A percentile compares a stretch with the other conserved stretches of the same genome.
Conservation (phyloP, 2,113 vertebrate genomes). For the Eulemur macaco region DNA sequence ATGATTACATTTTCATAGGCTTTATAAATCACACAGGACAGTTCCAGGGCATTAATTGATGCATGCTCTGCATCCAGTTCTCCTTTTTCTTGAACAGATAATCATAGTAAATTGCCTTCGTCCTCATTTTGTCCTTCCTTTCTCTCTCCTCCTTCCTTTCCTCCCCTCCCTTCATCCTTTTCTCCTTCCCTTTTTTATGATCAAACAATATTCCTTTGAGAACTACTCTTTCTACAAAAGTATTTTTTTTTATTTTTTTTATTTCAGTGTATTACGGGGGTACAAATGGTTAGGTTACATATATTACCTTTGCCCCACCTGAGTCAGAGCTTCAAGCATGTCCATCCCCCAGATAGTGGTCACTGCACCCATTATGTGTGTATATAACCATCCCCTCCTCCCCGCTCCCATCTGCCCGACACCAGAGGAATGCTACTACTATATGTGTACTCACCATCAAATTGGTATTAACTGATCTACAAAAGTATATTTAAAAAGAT, state of each 20-base stretch:
- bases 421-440: no score
- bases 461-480: no score
- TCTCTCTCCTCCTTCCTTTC: neutral
- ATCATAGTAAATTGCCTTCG: neutral
- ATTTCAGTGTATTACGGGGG: no score
- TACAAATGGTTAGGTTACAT: no score
- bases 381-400: no score
- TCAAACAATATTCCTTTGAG: neutral
- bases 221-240: neutral
- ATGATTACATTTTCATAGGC: neutral
- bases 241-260: no score
- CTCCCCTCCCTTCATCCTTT: fast-evolving
- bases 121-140: neutral
- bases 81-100: neutral
- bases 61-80: neutral
- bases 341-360: no score
- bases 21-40: neutral
- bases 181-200: neutral
- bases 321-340: no score
- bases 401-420: no score
- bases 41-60: neutral
- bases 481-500: neutral
- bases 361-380: no score
- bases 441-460: no score
- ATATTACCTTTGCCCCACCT: no score